Evolutionary conservation across 2,797 vertebrate species (phyloP).

Genomic region (Dicrostonyx torquatus): DNA sequence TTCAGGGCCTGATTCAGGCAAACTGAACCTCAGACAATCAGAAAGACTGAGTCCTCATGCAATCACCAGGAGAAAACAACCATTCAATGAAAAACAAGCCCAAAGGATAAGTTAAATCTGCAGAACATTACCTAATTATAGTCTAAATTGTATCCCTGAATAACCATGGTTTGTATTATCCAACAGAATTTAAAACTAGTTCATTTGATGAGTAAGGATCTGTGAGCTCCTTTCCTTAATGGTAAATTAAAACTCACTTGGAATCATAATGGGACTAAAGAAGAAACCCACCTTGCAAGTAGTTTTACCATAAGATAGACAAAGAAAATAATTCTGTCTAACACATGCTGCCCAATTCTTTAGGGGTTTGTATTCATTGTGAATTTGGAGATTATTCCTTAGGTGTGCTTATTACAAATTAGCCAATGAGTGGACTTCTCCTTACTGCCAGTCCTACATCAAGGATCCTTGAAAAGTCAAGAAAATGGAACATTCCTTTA

Average conservation of each 20-base stretch:
- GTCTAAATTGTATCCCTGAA: constrained; percentile 6
- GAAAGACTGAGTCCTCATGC: not conserved
- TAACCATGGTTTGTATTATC: constrained; percentile 8
- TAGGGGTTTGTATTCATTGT: constrained; percentile 1
- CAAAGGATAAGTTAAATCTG: constrained; percentile 51
- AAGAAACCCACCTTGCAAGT: constrained; percentile 12
- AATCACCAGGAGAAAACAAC: not conserved
- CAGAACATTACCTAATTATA: constrained; percentile 43
- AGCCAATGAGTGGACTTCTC: not conserved
- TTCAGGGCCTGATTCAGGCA: constrained; percentile 11
- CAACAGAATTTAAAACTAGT: not conserved
- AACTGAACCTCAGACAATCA: constrained; percentile 4
- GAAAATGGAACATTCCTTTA: not conserved
- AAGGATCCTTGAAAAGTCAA: not conserved
- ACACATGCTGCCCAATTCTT: not conserved
- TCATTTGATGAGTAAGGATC: not conserved
- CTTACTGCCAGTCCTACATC: not conserved
- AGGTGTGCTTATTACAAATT: constrained; percentile 65
- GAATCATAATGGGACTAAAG: not conserved
- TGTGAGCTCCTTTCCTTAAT: constrained; percentile 30
- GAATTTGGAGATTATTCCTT: not conserved
- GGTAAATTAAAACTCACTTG: constrained; percentile 33
- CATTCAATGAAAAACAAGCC: not conserved
- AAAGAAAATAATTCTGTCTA: not conserved
- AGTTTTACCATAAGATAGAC: not conserved